phyloP scores from a whole-genome alignment of 2,113 vertebrate genomes.

The Lepisosteus oculatus region DNA sequence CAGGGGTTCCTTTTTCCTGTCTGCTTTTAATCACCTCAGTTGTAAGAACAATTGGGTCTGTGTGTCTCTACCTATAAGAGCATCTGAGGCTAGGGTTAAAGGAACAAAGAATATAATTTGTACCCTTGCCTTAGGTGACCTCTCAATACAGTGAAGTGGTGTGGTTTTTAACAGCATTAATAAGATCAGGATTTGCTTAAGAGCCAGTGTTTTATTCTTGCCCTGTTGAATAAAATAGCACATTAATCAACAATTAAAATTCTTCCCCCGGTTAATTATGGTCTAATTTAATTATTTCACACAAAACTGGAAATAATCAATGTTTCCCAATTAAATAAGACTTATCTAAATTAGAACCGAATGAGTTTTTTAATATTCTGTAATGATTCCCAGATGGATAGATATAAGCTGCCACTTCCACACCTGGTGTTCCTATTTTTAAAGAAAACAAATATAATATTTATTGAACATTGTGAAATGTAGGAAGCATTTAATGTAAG shows the following conservation, averaged over 20 bases:
- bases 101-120: not conserved
- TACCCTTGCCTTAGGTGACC: not conserved
- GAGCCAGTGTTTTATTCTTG: slow-evolving; percentile 4
- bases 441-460: not conserved
- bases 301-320: slow-evolving; percentile 24
- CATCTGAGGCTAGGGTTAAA: not conserved
- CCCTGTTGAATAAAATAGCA: slow-evolving; percentile 10
- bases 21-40: not conserved
- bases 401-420: not conserved
- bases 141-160: slow-evolving; percentile 16
- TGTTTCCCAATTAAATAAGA: slow-evolving; percentile 24
- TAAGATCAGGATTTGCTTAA: slow-evolving; percentile 16
- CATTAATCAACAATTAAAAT: slow-evolving; percentile 24
- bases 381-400: slow-evolving; percentile 21
- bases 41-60: not conserved
- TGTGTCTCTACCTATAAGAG: not conserved
- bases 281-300: slow-evolving; percentile 20
- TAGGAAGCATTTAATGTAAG: not conserved
- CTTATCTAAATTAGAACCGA: slow-evolving; percentile 27
- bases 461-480: not conserved
- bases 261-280: slow-evolving; percentile 4
- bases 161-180: slow-evolving; percentile 19
- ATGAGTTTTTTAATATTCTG: slow-evolving; percentile 24
- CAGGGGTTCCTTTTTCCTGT: not conserved
- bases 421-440: not conserved